Evolutionary conservation across 2,113 vertebrate species (phyloP).

Genomic region (Origma solitaria): DNA sequence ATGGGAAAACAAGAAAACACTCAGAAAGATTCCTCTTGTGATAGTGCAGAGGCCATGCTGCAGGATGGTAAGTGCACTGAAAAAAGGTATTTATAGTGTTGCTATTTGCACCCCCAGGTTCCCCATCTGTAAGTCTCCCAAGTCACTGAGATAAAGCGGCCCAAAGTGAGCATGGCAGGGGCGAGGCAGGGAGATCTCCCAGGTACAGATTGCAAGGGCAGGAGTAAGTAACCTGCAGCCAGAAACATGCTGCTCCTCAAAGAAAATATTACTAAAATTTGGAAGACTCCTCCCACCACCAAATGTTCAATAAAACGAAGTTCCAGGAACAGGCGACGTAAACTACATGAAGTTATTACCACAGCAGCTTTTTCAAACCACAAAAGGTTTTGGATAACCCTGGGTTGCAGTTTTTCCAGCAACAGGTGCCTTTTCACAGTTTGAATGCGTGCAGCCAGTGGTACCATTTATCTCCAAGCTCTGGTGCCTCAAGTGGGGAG

Average conservation of each 20-base stretch:
- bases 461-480: neutral
- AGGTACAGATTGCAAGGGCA: neutral
- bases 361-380: neutral
- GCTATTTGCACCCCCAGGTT: neutral
- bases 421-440: neutral
- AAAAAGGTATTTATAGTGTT: neutral
- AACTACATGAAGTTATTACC: neutral
- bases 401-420: neutral
- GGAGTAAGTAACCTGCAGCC: neutral
- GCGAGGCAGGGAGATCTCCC: neutral
- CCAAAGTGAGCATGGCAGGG: neutral
- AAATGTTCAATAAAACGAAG: neutral
- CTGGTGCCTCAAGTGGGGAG: neutral
- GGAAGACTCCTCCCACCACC: neutral
- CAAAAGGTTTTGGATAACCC: neutral
- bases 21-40: neutral
- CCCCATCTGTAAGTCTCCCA: neutral
- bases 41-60: neutral
- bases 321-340: neutral
- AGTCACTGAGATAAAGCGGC: neutral
- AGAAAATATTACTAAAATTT: neutral
- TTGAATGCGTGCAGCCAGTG: rapidly evolving
- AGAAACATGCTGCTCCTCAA: neutral
- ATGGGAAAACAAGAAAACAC: neutral
- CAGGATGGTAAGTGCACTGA: neutral